Conservation (phyloP, 2,888 invertebrate species). For the Empis livida region DNA sequence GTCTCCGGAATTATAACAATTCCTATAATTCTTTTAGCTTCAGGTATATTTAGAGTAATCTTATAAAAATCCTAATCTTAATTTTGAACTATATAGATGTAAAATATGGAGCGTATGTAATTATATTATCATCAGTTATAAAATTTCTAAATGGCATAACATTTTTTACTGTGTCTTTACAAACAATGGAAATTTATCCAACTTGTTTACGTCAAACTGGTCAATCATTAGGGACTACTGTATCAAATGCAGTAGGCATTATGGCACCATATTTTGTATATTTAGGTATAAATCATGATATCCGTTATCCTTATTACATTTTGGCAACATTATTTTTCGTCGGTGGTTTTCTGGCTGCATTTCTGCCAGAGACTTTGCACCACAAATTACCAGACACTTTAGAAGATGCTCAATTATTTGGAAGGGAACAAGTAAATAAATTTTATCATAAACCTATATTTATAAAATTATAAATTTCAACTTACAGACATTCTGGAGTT, state of each 20-base stretch:
- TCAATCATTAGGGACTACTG: slow-evolving; percentile 44
- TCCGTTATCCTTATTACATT: slow-evolving; percentile 36
- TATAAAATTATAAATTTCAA: slow-evolving; percentile 2
- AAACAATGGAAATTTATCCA: slow-evolving; percentile 53
- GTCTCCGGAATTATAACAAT: slow-evolving; percentile 33
- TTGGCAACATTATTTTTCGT: slow-evolving; percentile 33
- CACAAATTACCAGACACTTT: slow-evolving; percentile 49
- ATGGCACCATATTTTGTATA: slow-evolving; percentile 47
- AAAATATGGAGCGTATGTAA: too few relatives aligned
- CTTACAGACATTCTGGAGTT: slow-evolving; percentile 34
- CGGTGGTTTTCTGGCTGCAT: slow-evolving; percentile 38
- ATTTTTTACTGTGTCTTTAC: slow-evolving; percentile 45
- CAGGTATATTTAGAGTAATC: slow-evolving; percentile 19
- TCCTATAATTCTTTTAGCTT: slow-evolving; percentile 32
- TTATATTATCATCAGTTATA: slow-evolving; percentile 34
- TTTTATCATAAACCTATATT: slow-evolving; percentile 1
- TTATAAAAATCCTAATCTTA: not conserved
- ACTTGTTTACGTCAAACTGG: slow-evolving; percentile 53
- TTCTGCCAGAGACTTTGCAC: slow-evolving; percentile 51
- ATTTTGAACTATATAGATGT: too few relatives aligned
- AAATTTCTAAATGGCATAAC: slow-evolving; percentile 42
- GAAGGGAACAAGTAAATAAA: slow-evolving; percentile 32
- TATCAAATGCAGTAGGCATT: slow-evolving; percentile 43
- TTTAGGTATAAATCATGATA: slow-evolving; percentile 37
- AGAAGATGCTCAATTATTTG: slow-evolving; percentile 46